Evolutionary conservation across 2,888 invertebrate genomes (phyloP).

Genomic region (Euzophera pinguis): DNA sequence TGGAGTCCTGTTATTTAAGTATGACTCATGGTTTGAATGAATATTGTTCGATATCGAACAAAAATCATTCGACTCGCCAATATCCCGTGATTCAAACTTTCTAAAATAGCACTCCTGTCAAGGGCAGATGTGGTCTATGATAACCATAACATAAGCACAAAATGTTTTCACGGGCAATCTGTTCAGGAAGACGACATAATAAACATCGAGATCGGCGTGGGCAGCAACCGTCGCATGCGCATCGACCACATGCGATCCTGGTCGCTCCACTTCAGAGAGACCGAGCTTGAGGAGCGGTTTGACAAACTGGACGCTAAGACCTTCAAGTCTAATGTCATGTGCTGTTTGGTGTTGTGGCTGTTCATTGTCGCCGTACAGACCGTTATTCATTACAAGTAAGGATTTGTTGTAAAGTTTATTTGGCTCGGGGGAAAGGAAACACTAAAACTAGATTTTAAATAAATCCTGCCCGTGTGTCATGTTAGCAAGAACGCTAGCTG

Average conservation of each 20-base stretch:
- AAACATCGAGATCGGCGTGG: constrained; percentile 92
- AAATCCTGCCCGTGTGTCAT: no score
- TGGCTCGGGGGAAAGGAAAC: no score
- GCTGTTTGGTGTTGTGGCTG: constrained; percentile 94
- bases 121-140: no score
- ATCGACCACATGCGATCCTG: constrained; percentile 91
- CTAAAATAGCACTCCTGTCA: no score
- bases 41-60: no score
- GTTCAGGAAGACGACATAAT: constrained; percentile 87
- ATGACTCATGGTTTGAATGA: no score
- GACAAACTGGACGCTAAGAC: constrained; percentile 92
- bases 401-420: no score
- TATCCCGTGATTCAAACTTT: no score
- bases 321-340: constrained; percentile 96
- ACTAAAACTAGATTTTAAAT: no score
- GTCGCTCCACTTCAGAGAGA: constrained; percentile 92
- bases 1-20: no score
- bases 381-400: constrained; percentile 86
- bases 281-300: constrained; percentile 90
- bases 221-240: constrained; percentile 93
- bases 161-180: background rate
- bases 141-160: background rate
- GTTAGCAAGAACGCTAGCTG: no score
- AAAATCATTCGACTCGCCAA: no score
- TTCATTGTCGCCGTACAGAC: constrained; percentile 90